These are phyloP conservation scores for rabbit (Oryctolagus cuniculus) DNA, from an alignment of 2,113 vertebrate genomes.

Conservation along the genomic window DNA sequence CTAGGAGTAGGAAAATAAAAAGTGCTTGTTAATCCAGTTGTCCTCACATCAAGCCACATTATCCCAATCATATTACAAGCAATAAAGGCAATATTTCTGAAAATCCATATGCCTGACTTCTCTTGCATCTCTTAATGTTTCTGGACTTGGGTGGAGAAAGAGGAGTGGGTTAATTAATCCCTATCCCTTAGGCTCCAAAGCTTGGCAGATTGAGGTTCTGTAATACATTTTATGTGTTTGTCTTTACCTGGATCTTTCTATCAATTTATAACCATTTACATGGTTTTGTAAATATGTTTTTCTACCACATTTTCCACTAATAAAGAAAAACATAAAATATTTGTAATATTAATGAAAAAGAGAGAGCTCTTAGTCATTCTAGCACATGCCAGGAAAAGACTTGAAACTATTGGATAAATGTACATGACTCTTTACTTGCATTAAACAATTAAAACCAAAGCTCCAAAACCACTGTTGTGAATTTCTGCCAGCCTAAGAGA, in stretches of 20 bases:
- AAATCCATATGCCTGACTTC: neutral
- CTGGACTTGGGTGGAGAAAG: neutral
- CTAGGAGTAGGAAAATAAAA: neutral
- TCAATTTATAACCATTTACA: neutral
- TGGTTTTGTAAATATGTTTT: neutral
- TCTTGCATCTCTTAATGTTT: neutral
- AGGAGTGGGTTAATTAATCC: neutral
- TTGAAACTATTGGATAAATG: neutral
- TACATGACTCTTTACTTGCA: neutral
- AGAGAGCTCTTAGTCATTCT: neutral
- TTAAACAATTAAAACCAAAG: conserved; percentile 6
- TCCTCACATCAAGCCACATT: neutral
- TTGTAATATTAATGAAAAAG: neutral
- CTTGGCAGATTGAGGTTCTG: neutral
- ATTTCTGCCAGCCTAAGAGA: neutral
- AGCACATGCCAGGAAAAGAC: neutral
- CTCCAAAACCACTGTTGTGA: neutral
- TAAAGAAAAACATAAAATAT: conserved; percentile 15
- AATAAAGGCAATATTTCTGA: neutral
- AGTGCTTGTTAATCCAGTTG: neutral
- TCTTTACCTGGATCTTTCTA: neutral
- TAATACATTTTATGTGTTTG: neutral
- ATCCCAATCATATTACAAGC: neutral
- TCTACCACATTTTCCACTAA: neutral
- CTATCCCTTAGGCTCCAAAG: neutral